Evolutionary conservation across 1,140 invertebrate species (phyloP), one percentile per base, ranked within the genome.

Genomic region (Anastatus disparis): DNA sequence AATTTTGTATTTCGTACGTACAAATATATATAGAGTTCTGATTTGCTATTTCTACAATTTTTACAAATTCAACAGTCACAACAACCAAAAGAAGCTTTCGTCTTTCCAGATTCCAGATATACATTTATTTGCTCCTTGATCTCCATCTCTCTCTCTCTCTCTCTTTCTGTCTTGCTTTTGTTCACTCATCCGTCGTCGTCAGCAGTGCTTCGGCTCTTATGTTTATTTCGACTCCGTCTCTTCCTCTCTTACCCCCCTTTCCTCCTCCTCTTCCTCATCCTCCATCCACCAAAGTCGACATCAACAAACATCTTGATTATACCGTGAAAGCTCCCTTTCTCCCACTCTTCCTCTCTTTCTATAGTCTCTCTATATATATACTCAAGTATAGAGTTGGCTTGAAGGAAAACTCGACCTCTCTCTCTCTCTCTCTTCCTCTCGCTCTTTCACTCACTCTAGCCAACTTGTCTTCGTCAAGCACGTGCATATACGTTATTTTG

Each of bases 261-360:
- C 2, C n/a, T 22, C 13, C 22, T n/a, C 35, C 38, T 15, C 9
- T 2, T n/a, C n/a, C n/a, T n/a, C n/a, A n/a, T n/a, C n/a, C n/a
- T n/a, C n/a, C n/a, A n/a, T n/a, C n/a, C n/a, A n/a, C n/a, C n/a
- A n/a, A n/a, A 52, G 40, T 52, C 46, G 56, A 38, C 50, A 70
- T 26, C 48, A 70, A 70, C 67, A 70, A 62, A 70, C 67, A 62
- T 70, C 67, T 70, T 70, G 67, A 70, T 70, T 70, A 70, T 70
- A 70, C 58, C 58, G 63, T 53, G 46, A 52, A 53, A 53, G 63
- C 63, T 53, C 35, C 48, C 22, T 44, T 35, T 52, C 31, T 35
- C n/a, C n/a, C n/a, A n/a, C n/a, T n/a, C n/a, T n/a, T n/a, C n/a
- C n/a, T n/a, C n/a, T n/a, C n/a, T n/a, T n/a, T n/a, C n/a, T n/a